Evolutionary conservation across 2,888 invertebrate genomes (phyloP).

Genomic region (Ochropleura leucogaster): DNA sequence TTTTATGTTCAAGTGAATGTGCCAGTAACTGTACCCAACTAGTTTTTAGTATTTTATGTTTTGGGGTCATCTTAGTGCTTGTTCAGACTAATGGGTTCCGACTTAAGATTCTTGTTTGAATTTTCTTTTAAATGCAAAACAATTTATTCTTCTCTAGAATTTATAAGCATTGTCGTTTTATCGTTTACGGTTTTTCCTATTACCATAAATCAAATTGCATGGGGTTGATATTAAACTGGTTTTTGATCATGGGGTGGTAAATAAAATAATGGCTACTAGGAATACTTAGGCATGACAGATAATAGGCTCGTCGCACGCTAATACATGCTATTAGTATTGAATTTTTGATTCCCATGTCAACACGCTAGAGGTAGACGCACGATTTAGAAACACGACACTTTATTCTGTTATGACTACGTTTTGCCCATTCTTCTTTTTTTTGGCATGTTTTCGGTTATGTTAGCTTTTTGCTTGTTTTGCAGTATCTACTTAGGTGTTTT

Average conservation of each 20-base stretch:
- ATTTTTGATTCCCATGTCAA: constrained; percentile 51
- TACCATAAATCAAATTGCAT: constrained; percentile 36
- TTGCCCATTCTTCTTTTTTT: neutral
- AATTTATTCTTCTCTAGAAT: constrained; percentile 7
- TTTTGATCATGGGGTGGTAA: constrained; percentile 45
- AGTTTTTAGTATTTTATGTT: constrained; percentile 1
- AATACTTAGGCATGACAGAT: constrained; percentile 41
- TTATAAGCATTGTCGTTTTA: constrained; percentile 17
- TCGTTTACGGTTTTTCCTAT: constrained; percentile 14
- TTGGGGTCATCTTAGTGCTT: constrained; percentile 9
- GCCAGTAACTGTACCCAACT: constrained; percentile 8
- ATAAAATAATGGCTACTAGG: constrained; percentile 28
- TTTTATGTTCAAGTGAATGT: constrained; percentile 24
- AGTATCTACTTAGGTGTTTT: too few species aligned
- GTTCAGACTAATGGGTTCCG: neutral
- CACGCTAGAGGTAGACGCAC: constrained; percentile 42
- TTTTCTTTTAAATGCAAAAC: constrained; percentile 7
- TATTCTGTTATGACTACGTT: constrained; percentile 10
- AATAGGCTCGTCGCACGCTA: constrained; percentile 53
- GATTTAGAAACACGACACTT: constrained; percentile 44
- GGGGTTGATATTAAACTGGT: constrained; percentile 33
- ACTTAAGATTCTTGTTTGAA: constrained; percentile 1
- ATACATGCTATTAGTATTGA: constrained; percentile 39
- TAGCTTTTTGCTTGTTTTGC: constrained; percentile 5
- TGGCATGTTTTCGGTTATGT: constrained; percentile 22